These are phyloP conservation scores for Philereme transversata DNA, from an alignment of 2,888 invertebrate species.

Conservation along the genomic window DNA sequence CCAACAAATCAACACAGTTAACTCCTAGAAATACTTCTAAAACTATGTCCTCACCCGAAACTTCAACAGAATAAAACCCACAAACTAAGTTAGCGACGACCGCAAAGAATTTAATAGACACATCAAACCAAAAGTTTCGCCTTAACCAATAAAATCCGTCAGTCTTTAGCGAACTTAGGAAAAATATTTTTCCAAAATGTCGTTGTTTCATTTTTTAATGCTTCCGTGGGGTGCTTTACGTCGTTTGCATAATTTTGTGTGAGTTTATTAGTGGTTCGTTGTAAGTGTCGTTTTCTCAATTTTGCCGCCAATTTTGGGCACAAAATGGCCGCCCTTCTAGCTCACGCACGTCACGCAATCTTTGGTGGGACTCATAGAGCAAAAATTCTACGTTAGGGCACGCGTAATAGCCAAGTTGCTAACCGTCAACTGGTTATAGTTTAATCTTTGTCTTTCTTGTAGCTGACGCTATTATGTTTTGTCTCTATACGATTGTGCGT, in stretches of 20 bases:
- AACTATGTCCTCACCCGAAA: conserved; percentile 50
- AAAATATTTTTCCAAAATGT: conserved; percentile 49
- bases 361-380: conserved; percentile 36
- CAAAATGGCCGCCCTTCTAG: conserved; percentile 72
- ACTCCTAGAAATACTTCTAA: conserved; percentile 45
- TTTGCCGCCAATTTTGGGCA: conserved; percentile 75
- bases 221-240: conserved; percentile 47
- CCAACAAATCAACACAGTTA: conserved; percentile 39
- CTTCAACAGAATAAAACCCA: conserved; percentile 43
- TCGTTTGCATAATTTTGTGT: conserved; percentile 66
- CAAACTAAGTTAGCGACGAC: conserved; percentile 47
- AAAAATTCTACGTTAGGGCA: conserved; percentile 10
- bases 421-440: background rate
- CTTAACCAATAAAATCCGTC: conserved; percentile 53
- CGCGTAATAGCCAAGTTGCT: background rate
- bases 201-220: conserved; percentile 65
- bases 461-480: background rate
- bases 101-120: conserved; percentile 68
- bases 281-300: conserved; percentile 79
- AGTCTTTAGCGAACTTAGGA: conserved; percentile 50
- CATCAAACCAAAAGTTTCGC: conserved; percentile 58
- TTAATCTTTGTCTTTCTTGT: background rate
- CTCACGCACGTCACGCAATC: conserved; percentile 71
- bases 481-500: background rate
- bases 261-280: conserved; percentile 53